Conservation (phyloP, 2,113 vertebrate genomes). For the Morone saxatilis region DNA sequence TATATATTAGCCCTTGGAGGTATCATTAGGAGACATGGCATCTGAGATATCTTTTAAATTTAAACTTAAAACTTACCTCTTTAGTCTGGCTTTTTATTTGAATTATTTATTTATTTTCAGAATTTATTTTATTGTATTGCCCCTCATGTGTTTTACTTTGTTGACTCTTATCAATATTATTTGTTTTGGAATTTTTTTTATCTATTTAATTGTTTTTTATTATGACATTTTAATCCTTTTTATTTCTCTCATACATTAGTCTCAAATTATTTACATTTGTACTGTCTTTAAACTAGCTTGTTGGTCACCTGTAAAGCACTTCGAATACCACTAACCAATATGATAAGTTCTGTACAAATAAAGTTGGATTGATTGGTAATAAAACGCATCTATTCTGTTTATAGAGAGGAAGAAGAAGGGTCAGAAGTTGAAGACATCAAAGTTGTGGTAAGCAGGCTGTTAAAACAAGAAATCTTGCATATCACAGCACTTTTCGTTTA, state of each 20-base stretch:
- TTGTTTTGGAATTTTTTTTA: too few relatives aligned
- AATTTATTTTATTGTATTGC: too few relatives aligned
- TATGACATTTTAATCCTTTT: neutral
- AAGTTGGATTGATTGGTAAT: neutral
- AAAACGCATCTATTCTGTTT: neutral
- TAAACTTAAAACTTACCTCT: too few relatives aligned
- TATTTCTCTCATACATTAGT: neutral
- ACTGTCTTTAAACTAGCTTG: too few relatives aligned
- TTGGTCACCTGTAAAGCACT: neutral
- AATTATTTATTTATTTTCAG: neutral
- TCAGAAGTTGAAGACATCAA: slow-evolving; percentile 67
- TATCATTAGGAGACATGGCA: too few relatives aligned
- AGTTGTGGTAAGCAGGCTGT: slow-evolving; percentile 78
- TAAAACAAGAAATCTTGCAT: neutral
- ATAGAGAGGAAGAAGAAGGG: slow-evolving; percentile 45
- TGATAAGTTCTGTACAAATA: neutral
- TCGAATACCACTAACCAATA: too few relatives aligned
- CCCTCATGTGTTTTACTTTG: too few relatives aligned
- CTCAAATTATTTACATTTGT: too few relatives aligned
- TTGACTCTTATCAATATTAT: too few relatives aligned
- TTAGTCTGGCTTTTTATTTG: neutral
- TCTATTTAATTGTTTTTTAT: neutral
- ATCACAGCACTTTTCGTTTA: accelerated
- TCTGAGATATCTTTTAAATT: too few relatives aligned
- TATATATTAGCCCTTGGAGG: neutral